phyloP scores from a whole-genome alignment of 35 echinoderm and acorn worm species.

The Ophiothrix spiculata region DNA sequence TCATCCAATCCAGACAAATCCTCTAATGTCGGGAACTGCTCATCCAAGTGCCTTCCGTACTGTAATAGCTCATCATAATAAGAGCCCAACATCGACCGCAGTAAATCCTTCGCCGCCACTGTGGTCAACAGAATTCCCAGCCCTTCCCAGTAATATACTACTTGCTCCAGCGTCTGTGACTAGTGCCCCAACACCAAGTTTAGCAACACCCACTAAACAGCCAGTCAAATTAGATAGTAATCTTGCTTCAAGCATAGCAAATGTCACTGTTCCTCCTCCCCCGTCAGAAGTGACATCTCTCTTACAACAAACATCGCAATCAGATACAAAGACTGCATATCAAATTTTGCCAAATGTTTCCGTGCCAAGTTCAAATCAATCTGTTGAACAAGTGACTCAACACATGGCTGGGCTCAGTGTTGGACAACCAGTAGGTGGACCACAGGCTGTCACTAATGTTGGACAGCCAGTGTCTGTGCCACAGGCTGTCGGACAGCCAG shows the following conservation, averaged over 20 bases:
- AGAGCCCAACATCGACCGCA: constrained; percentile 21
- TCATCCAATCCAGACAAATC: background rate
- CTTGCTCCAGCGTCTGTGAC: constrained; percentile 60
- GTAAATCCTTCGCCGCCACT: constrained; percentile 82
- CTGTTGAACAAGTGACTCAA: background rate
- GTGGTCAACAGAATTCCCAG: constrained; percentile 72
- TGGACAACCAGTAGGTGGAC: constrained; percentile 3
- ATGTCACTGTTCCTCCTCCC: constrained; percentile 35
- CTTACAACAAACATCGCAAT: background rate
- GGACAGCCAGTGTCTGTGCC: background rate
- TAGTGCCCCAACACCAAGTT: constrained; percentile 26
- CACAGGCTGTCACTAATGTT: background rate
- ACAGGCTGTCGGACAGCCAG: background rate
- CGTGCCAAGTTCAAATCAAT: constrained; percentile 6
- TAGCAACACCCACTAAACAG: constrained; percentile 22
- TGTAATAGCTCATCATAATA: constrained; percentile 43
- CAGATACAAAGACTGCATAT: constrained; percentile 8
- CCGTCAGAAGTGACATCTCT: constrained; percentile 27
- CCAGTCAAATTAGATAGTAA: background rate
- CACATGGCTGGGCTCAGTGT: background rate
- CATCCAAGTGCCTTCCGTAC: constrained; percentile 80
- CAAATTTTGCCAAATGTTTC: constrained; percentile 18
- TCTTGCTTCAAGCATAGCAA: constrained; percentile 39
- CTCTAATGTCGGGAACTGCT: background rate
- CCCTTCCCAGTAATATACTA: constrained; percentile 78